Evolutionary conservation across 2,113 vertebrate species (phyloP).

Genomic region (Charadrius vociferus): DNA sequence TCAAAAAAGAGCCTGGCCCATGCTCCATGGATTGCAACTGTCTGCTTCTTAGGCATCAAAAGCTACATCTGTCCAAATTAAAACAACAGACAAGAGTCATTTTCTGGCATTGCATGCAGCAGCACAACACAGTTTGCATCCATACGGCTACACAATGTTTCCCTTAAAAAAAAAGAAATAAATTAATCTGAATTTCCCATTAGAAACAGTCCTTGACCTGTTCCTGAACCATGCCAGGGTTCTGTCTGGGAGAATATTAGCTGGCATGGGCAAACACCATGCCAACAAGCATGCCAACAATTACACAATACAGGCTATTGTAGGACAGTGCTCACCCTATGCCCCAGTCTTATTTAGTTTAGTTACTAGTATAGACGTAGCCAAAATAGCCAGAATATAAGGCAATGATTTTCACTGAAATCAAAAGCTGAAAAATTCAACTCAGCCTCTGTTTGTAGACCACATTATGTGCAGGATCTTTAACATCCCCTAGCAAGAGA

Average conservation of each 20-base stretch:
- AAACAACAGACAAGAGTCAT: background rate
- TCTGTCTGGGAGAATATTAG: background rate
- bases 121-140: background rate
- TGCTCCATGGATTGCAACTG: background rate
- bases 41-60: background rate
- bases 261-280: background rate
- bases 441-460: background rate
- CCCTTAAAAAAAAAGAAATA: background rate
- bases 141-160: background rate
- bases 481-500: conserved; percentile 1
- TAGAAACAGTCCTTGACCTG: background rate
- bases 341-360: background rate
- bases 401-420: conserved; percentile 1
- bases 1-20: background rate
- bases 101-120: background rate
- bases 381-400: background rate
- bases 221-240: background rate
- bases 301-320: background rate
- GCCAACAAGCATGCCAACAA: background rate
- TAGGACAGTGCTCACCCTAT: background rate
- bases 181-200: background rate
- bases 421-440: conserved; percentile 11
- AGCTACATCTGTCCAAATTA: background rate
- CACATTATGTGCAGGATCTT: background rate
- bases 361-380: background rate